Conservation (phyloP, 2,888 invertebrate genomes). For the Prenolepis imparis region DNA sequence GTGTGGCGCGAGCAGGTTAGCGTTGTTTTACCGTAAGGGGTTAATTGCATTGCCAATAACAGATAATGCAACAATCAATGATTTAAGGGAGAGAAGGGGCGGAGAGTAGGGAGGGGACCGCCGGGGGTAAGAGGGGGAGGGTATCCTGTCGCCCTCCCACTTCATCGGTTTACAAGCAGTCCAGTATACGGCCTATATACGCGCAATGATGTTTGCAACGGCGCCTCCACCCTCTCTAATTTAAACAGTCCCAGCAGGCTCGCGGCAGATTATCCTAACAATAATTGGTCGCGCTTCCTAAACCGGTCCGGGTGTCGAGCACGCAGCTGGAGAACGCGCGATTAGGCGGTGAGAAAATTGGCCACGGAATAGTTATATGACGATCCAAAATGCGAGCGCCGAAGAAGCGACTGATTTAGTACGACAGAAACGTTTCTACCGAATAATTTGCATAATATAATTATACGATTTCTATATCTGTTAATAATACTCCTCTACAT, state of each 20-base stretch:
- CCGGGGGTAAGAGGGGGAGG: constrained; percentile 23
- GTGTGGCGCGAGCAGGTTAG: constrained; percentile 64
- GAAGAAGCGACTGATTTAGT: constrained; percentile 14
- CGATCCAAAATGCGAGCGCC: constrained; percentile 25
- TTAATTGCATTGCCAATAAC: constrained; percentile 86
- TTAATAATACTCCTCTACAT: not conserved
- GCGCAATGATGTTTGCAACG: constrained; percentile 79
- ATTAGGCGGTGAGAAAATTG: constrained; percentile 64
- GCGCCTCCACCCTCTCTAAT: constrained; percentile 80
- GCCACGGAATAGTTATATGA: constrained; percentile 38
- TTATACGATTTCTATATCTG: not conserved
- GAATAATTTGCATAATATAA: not conserved
- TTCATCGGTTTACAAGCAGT: constrained; percentile 62
- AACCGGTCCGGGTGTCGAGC: constrained; percentile 70
- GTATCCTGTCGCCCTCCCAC: constrained; percentile 51
- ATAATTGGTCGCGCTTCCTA: constrained; percentile 81
- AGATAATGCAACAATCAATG: constrained; percentile 86
- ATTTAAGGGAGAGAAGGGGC: constrained; percentile 81
- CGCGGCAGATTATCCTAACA: constrained; percentile 83
- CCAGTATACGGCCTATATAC: constrained; percentile 66
- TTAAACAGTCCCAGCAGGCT: constrained; percentile 84
- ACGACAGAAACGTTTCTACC: not conserved
- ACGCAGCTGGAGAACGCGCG: constrained; percentile 76
- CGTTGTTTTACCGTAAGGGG: constrained; percentile 85
- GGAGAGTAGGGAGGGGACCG: constrained; percentile 57